These are phyloP conservation scores for Mola mola DNA, from an alignment of 2,113 vertebrate genomes.

Conservation along the genomic window DNA sequence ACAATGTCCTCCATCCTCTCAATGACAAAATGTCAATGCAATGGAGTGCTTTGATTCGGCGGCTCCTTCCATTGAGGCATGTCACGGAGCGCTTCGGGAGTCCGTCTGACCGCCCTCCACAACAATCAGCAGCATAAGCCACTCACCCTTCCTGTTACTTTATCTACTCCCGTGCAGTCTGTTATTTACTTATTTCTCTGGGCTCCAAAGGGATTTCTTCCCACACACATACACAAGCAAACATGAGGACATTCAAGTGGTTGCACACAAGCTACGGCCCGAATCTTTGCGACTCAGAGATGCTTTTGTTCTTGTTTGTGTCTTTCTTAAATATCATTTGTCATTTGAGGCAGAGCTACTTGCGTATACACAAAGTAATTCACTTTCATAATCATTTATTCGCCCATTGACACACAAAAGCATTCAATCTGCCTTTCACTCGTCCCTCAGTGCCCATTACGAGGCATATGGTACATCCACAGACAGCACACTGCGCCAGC, in stretches of 20 bases:
- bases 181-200: slow-evolving; percentile 64
- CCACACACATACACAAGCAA: slow-evolving; percentile 7
- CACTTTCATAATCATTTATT: slow-evolving; percentile 32
- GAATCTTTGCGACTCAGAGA: slow-evolving; percentile 29
- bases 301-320: slow-evolving; percentile 31
- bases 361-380: slow-evolving; percentile 34
- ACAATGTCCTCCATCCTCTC: slow-evolving; percentile 60
- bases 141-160: slow-evolving; percentile 38
- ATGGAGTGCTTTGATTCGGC: slow-evolving; percentile 48
- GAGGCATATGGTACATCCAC: slow-evolving; percentile 25
- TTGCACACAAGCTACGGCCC: slow-evolving; percentile 22
- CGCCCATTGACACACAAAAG: slow-evolving; percentile 17
- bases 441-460: slow-evolving; percentile 39
- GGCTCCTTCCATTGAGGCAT: slow-evolving; percentile 56
- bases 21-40: slow-evolving; percentile 68
- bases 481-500: slow-evolving; percentile 29
- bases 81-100: slow-evolving; percentile 64
- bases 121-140: slow-evolving; percentile 28
- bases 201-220: slow-evolving; percentile 35
- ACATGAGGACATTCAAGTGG: background rate
- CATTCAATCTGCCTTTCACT: slow-evolving; percentile 28
- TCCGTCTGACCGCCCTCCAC: slow-evolving; percentile 46
- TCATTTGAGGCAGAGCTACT: slow-evolving; percentile 26
- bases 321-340: too few species aligned
- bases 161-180: slow-evolving; percentile 59